These are phyloP conservation scores for Unio pictorum DNA, from an alignment of 2,888 invertebrate species.

Conservation along the genomic window DNA sequence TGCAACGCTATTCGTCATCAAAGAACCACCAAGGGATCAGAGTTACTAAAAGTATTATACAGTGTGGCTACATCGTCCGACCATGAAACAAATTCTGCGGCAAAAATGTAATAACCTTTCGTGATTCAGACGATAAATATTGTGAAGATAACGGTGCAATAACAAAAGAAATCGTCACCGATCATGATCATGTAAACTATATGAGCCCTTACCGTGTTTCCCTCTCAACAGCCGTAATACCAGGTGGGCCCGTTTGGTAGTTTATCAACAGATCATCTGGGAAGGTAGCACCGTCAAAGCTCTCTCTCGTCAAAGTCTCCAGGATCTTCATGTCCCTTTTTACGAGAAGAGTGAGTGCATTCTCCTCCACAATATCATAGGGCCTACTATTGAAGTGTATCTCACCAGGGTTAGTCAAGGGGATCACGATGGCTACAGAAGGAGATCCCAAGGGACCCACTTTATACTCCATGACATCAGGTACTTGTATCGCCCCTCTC, in stretches of 20 bases:
- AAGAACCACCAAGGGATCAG: too few relatives aligned
- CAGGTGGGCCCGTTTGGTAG: constrained; percentile 32
- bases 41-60: too few relatives aligned
- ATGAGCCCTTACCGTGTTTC: constrained; percentile 20
- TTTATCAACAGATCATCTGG: constrained; percentile 31
- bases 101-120: too few relatives aligned
- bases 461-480: constrained; percentile 47
- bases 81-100: too few relatives aligned
- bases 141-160: too few relatives aligned
- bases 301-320: constrained; percentile 29
- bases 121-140: too few relatives aligned
- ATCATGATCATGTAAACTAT: too few relatives aligned
- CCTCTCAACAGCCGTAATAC: constrained; percentile 20
- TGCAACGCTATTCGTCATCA: too few relatives aligned
- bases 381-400: constrained; percentile 41
- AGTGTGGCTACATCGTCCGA: too few relatives aligned
- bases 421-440: constrained; percentile 10
- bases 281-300: constrained; percentile 38
- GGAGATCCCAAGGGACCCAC: constrained; percentile 39
- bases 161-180: too few relatives aligned
- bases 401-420: constrained; percentile 28
- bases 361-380: constrained; percentile 34
- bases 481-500: constrained; percentile 25
- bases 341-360: constrained; percentile 26
- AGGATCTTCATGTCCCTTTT: constrained; percentile 24